A percentile compares a stretch with the other conserved stretches of the same genome.
These are phyloP conservation scores for Microtus montanus DNA, from an alignment of 2,113 vertebrate genomes.

Conservation along the genomic window DNA sequence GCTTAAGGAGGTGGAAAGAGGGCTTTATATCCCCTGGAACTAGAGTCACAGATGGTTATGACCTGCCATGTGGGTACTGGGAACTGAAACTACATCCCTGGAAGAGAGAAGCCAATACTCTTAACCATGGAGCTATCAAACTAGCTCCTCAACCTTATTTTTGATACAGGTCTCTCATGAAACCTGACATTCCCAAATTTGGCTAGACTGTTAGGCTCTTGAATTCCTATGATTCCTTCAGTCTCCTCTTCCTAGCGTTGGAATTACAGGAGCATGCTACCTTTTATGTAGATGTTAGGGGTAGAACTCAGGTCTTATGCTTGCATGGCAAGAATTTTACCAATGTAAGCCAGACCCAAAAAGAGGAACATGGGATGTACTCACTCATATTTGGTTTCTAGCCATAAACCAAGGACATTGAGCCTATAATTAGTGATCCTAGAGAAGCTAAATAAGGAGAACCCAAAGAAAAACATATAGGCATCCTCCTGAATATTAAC, in stretches of 20 bases:
- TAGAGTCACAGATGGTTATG: not conserved
- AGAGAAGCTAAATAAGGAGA: no score
- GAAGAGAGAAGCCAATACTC: not conserved
- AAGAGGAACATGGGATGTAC: no score
- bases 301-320: not conserved
- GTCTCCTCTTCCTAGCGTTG: no score
- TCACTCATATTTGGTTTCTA: no score
- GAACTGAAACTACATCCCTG: not conserved
- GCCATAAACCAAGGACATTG: no score
- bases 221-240: not conserved
- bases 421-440: no score
- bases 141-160: not conserved
- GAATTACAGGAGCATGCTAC: no score
- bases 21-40: not conserved
- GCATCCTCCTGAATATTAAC: no score
- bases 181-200: not conserved
- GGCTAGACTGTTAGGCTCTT: not conserved
- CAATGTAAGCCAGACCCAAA: no score
- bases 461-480: no score
- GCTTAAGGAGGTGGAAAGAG: not conserved
- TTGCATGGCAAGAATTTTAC: not conserved
- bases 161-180: not conserved
- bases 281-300: not conserved
- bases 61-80: no score
- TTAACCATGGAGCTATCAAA: not conserved